Evolutionary conservation across 2,888 invertebrate species (phyloP).

Genomic region (Morpho helenor): DNA sequence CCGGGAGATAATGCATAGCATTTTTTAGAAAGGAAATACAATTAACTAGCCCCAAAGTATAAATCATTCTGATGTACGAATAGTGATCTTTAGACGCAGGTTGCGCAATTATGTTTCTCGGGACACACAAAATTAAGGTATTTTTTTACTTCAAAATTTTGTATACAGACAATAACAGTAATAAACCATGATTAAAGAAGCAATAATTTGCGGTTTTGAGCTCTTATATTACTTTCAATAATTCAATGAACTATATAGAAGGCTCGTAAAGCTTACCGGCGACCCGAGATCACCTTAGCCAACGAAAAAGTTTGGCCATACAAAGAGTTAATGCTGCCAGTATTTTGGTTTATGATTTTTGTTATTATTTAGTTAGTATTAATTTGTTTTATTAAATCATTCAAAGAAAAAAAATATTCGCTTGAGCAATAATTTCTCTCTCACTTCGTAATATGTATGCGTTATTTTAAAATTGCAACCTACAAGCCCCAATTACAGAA

Average conservation of each 20-base stretch:
- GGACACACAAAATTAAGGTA: conserved; percentile 42
- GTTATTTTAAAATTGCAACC: conserved; percentile 73
- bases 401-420: no score
- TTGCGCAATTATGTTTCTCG: conserved; percentile 67
- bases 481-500: conserved; percentile 66
- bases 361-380: no score
- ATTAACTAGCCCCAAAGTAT: conserved; percentile 68
- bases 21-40: conserved; percentile 75
- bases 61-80: conserved; percentile 61
- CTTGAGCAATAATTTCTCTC: no score
- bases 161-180: conserved; percentile 54
- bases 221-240: background rate
- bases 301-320: no score
- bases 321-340: no score
- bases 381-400: no score
- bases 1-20: conserved; percentile 64
- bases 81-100: conserved; percentile 56
- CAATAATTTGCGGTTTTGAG: conserved; percentile 3
- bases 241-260: no score
- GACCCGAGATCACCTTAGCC: no score
- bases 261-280: no score
- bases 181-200: conserved; percentile 36
- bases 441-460: conserved; percentile 5
- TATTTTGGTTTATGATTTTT: no score
- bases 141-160: conserved; percentile 43